Evolutionary conservation across 2,797 vertebrate genomes (phyloP).

Genomic region (Spatula clypeata): DNA sequence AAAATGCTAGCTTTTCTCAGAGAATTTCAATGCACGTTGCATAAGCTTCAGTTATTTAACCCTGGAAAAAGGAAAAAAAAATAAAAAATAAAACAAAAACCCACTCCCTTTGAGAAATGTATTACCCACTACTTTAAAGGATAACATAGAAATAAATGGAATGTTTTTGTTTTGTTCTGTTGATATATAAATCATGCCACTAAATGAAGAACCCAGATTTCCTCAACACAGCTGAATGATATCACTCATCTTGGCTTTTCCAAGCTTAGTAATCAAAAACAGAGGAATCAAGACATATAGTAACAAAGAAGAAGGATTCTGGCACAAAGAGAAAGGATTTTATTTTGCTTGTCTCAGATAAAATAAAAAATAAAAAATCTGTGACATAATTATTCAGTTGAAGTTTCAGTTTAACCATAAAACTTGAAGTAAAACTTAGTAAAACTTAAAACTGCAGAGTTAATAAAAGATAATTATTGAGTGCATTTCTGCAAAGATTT

Average conservation of each 20-base stretch:
- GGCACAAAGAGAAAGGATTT: not conserved
- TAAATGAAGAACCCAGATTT: not conserved
- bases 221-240: not conserved
- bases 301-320: not conserved
- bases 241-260: not conserved
- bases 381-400: not conserved
- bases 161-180: too few relatives aligned
- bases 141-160: not conserved
- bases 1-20: not conserved
- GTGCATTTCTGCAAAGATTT: not conserved
- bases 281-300: not conserved
- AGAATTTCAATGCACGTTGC: not conserved
- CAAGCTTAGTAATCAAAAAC: not conserved
- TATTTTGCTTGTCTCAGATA: not conserved
- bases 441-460: not conserved
- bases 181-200: too few relatives aligned
- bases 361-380: not conserved
- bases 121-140: not conserved
- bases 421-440: not conserved
- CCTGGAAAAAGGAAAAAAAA: not conserved
- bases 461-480: not conserved
- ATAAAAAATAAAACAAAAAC: not conserved
- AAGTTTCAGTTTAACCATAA: not conserved
- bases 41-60: not conserved
- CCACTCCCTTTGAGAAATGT: not conserved